phyloP scores from a whole-genome alignment of 2,113 vertebrate species.

The Periophthalmus modestus region DNA sequence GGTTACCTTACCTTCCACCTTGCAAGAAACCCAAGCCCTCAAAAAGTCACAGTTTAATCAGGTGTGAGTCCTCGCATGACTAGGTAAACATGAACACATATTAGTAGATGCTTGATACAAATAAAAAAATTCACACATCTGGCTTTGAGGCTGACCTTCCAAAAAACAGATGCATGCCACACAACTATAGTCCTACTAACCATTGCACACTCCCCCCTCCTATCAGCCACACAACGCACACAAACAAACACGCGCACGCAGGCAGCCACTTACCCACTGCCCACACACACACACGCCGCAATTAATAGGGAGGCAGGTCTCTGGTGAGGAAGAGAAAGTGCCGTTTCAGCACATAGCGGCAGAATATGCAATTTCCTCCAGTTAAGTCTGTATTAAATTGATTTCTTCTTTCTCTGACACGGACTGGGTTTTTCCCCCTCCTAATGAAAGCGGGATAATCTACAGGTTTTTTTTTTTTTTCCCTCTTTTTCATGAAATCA shows the following conservation, averaged over 20 bases:
- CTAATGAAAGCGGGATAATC: conserved; percentile 81
- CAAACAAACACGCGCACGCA: conserved; percentile 40
- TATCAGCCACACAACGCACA: conserved; percentile 34
- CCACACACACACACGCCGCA: conserved; percentile 67
- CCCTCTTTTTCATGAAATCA: conserved; percentile 74
- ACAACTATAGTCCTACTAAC: conserved; percentile 31
- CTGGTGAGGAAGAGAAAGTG: conserved; percentile 81
- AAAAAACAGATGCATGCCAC: conserved; percentile 44
- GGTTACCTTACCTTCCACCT: not conserved
- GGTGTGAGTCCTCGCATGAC: not conserved
- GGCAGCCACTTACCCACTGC: conserved; percentile 51
- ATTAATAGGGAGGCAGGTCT: conserved; percentile 83
- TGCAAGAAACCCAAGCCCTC: not conserved
- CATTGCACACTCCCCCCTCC: conserved; percentile 32
- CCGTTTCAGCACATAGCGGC: conserved; percentile 81
- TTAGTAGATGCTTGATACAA: conserved; percentile 10
- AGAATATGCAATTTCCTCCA: conserved; percentile 86
- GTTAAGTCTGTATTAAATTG: conserved; percentile 86
- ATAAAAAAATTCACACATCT: conserved; percentile 52
- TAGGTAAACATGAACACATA: not conserved
- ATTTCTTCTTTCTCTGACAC: conserved; percentile 84
- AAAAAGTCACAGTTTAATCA: not conserved
- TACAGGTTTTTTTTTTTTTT: conserved; percentile 72
- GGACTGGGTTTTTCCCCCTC: conserved; percentile 68
- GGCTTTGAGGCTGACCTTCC: conserved; percentile 64